Conservation (phyloP, 1,140 invertebrate genomes). For the Aporrectodea caliginosa region DNA sequence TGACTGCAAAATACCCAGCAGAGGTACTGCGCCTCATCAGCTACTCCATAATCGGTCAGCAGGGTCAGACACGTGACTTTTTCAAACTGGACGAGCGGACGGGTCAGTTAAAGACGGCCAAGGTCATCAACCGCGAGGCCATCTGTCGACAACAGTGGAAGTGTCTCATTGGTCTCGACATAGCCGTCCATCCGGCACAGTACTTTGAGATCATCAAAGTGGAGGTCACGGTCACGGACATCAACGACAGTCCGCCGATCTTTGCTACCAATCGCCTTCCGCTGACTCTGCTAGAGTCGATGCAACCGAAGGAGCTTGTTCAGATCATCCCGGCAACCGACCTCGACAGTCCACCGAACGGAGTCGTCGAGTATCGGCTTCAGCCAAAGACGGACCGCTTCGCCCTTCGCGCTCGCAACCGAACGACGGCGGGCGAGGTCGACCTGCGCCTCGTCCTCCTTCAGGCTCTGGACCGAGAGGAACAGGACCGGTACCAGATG, state of each 20-base stretch:
- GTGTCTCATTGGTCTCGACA: slow-evolving; percentile 9
- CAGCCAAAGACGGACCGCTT: neutral
- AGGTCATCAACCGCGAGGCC: neutral
- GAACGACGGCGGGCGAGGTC: neutral
- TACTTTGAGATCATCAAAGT: slow-evolving; percentile 26
- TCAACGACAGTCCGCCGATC: slow-evolving; percentile 33
- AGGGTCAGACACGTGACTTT: neutral
- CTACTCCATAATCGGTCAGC: neutral
- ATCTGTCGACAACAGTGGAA: slow-evolving; percentile 14
- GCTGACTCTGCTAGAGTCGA: slow-evolving; percentile 10
- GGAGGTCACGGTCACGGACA: slow-evolving; percentile 20
- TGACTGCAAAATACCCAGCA: neutral
- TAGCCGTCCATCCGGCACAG: slow-evolving; percentile 18
- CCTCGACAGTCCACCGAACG: slow-evolving; percentile 15
- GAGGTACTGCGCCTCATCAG: neutral
- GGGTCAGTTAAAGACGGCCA: neutral
- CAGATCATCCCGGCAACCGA: slow-evolving; percentile 16
- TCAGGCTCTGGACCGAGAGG: slow-evolving; percentile 15
- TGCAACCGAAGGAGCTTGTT: neutral
- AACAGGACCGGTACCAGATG: slow-evolving; percentile 1
- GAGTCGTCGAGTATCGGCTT: slow-evolving; percentile 7
- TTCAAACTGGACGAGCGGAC: neutral
- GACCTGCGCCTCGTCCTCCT: slow-evolving; percentile 20
- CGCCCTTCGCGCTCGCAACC: neutral
- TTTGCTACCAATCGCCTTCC: slow-evolving; percentile 4